Evolutionary conservation across 2,888 invertebrate species (phyloP), one percentile per base, ranked within the genome.

Genomic region (Noctua fimbriata): DNA sequence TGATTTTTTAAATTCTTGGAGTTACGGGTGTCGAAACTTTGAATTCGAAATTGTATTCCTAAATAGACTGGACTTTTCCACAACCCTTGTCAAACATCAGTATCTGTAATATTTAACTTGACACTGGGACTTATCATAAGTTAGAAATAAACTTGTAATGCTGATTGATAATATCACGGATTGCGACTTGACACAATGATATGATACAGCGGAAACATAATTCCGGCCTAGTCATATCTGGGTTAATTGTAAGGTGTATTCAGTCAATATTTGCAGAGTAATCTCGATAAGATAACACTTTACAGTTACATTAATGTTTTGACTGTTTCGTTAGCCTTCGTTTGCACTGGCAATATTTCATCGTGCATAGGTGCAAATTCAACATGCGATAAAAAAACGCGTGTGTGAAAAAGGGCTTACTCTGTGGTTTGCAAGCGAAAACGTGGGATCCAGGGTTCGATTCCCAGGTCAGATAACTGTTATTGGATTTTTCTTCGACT

Each of bases 251-350:
- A 58, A 24, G 14, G 24, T 55, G 4, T 76, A 73, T 70, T 71
- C n/a, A 63, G 24, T 76, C 55, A 78, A 78, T 65, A 78, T 82
- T 77, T 74, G 41, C 63, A 55, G n/a, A 69, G 36, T 12, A 49
- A 65, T 70, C 36, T 58, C 32, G 65, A 81, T 79, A 75, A 81
- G 87, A 85, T 75, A 69, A 24, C 7, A 63, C 14, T 72, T 21
- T 14, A 2, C 14, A 76, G 24, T 41, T 52, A 16, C 66, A 47
- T 82, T 32, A 7, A 75, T 63, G 63, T 63, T 69, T 28, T 52
- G 4, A 76, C 47, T 21, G 10, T 10, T 10, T 18, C n/a, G 9
- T 58, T 58, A 16, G 12, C 47, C 5, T 60, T 36, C 16, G 32
- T 32, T 1, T 21, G 14, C 14, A 21, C 32, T 24, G 3, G 32